Conservation (phyloP, 2,888 invertebrate species). For the Ethmia dodecea region DNA sequence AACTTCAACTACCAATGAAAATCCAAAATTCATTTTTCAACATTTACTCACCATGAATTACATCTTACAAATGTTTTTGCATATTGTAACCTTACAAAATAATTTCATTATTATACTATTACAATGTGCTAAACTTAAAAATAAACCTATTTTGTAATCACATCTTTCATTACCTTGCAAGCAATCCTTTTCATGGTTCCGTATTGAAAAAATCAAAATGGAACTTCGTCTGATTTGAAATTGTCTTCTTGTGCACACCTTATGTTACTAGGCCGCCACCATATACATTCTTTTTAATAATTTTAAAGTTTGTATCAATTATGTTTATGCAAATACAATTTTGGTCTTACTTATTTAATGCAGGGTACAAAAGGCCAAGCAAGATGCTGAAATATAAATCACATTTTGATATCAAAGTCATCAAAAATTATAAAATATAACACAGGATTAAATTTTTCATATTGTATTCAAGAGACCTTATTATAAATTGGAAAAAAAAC, state of each 20-base stretch:
- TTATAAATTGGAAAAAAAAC: conserved; percentile 1
- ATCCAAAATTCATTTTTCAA: conserved; percentile 46
- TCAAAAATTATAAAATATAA: conserved; percentile 13
- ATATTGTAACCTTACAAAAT: conserved; percentile 73
- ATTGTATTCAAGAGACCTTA: conserved; percentile 16
- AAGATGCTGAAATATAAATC: conserved; percentile 2
- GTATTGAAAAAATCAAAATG: conserved; percentile 23
- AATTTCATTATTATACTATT: conserved; percentile 60
- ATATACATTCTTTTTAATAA: no score
- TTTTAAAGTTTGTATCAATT: no score
- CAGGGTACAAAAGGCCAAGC: conserved; percentile 9
- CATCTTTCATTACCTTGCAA: conserved; percentile 67
- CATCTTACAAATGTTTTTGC: conserved; percentile 73
- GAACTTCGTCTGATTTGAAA: conserved; percentile 11
- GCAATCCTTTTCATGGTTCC: conserved; percentile 50
- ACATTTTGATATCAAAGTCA: conserved; percentile 5
- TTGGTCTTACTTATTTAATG: conserved; percentile 1
- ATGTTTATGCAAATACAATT: no score
- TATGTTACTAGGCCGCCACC: conserved; percentile 48
- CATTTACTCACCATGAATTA: conserved; percentile 75
- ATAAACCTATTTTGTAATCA: conserved; percentile 66
- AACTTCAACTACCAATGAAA: no score
- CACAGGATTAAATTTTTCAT: conserved; percentile 8
- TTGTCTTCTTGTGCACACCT: conserved; percentile 44
- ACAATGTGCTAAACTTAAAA: conserved; percentile 76